Evolutionary conservation across 1,140 invertebrate genomes (phyloP).

Genomic region (Pseudomyrmex concolor): DNA sequence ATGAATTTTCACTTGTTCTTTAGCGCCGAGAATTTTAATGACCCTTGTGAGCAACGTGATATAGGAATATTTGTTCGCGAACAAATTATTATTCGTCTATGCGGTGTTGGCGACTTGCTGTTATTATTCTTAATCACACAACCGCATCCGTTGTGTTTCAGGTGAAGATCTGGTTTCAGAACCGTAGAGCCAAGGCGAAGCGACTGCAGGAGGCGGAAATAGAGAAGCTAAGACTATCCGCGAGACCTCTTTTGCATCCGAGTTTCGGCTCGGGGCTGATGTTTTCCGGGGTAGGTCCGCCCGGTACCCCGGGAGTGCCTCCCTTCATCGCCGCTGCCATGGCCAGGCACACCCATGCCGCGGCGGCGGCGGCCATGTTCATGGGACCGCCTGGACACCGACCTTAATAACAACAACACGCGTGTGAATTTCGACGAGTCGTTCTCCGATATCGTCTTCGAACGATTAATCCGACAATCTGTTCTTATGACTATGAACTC

Average conservation of each 20-base stretch:
- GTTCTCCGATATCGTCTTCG: conserved; percentile 27
- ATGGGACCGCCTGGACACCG: conserved; percentile 84
- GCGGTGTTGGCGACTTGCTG: too few species aligned
- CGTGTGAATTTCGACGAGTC: conserved; percentile 34
- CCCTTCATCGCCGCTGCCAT: conserved; percentile 84
- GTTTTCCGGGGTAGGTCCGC: conserved; percentile 84
- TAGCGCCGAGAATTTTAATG: neutral
- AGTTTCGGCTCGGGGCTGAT: conserved; percentile 84
- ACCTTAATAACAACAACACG: conserved; percentile 77
- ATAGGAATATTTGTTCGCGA: neutral
- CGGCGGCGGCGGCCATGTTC: conserved; percentile 84
- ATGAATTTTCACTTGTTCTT: neutral
- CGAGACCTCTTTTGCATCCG: conserved; percentile 83
- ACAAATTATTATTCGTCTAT: neutral
- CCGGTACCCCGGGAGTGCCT: conserved; percentile 82
- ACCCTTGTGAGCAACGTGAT: neutral
- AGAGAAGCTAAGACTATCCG: conserved; percentile 94
- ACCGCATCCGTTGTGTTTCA: conserved; percentile 81
- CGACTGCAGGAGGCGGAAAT: conserved; percentile 97
- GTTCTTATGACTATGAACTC: neutral
- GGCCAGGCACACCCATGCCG: conserved; percentile 84
- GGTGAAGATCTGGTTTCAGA: conserved; percentile 99
- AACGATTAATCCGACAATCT: neutral
- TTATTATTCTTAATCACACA: neutral
- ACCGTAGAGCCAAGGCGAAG: conserved; percentile 97